Conservation (phyloP, 2,797 vertebrate genomes). For the Rhynchotus rufescens region DNA sequence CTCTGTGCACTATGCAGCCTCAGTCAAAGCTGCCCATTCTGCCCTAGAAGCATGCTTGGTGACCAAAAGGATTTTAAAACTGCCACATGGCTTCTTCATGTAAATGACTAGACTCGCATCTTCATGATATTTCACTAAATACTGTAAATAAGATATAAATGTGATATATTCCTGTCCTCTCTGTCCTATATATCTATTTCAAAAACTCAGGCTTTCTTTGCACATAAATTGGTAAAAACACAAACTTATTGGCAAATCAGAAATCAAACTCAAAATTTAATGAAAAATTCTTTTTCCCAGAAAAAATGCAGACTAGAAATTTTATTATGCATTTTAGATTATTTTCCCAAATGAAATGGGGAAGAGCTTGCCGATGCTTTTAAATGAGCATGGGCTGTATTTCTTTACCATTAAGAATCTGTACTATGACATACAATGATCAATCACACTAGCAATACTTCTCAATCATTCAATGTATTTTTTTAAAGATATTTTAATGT, state of each 20-base stretch:
- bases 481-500: neutral
- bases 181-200: neutral
- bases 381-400: neutral
- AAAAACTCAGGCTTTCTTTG: neutral
- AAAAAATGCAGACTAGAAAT: neutral
- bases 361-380: neutral
- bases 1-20: neutral
- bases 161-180: neutral
- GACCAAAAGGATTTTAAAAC: neutral
- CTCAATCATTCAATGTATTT: conserved; percentile 34
- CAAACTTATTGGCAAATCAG: neutral
- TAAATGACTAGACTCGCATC: neutral
- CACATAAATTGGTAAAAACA: neutral
- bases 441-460: neutral
- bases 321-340: neutral
- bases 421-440: neutral
- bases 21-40: neutral
- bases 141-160: neutral
- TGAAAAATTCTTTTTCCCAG: neutral
- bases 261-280: neutral
- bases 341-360: neutral
- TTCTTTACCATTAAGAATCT: neutral
- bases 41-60: neutral
- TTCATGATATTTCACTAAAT: neutral
- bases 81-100: neutral